Evolutionary conservation across 1,140 invertebrate species (phyloP), one percentile per base, ranked within the genome.

Genomic region (Lucilia sericata): DNA sequence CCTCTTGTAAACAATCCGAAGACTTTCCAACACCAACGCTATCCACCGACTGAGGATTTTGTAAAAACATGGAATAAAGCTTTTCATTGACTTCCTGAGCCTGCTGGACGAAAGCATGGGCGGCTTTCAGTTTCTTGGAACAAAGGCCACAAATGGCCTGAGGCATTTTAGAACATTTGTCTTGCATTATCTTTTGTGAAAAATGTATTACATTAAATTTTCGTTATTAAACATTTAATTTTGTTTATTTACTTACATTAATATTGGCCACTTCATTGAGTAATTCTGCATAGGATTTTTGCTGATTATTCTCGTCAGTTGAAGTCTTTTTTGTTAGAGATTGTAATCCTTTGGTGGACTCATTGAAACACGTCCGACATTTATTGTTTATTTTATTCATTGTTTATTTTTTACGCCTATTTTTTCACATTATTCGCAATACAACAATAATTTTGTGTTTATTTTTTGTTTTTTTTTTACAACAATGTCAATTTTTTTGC

Each of bases 291-390:
- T 76, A 76, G 74, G 74, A 47, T 76, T 76, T 76, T 8, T 42
- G 34, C 2, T 42, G 34, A 17, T 76, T 42, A 5, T 12, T 17
- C n/a, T 34, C 36, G 8, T 76, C 36, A 17, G 74, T 30, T 30
- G 25, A 12, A 34, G 34, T 42, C 42, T 42, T 42, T 55, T 55
- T 55, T 55, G 51, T n/a, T 14, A 55, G 51, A 42, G 74, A 8
- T 8, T 19, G 34, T 42, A 76, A n/a, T 36, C 13, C 30, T 76
- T 76, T 76, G 25, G 17, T 34, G 34, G 34, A 42, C 5, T 42
- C 36, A 76, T 76, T 76, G 25, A 76, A 76, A 76, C 74, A 76
- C 4, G 74, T 76, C 5, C 74, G 30, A 76, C 74, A 76, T 76
- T 76, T 76, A 36, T 42, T 42, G 42, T 42, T 42, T 42, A 42